These are phyloP conservation scores for Manis javanica DNA, from an alignment of 2,797 vertebrate genomes.

Conservation along the genomic window DNA sequence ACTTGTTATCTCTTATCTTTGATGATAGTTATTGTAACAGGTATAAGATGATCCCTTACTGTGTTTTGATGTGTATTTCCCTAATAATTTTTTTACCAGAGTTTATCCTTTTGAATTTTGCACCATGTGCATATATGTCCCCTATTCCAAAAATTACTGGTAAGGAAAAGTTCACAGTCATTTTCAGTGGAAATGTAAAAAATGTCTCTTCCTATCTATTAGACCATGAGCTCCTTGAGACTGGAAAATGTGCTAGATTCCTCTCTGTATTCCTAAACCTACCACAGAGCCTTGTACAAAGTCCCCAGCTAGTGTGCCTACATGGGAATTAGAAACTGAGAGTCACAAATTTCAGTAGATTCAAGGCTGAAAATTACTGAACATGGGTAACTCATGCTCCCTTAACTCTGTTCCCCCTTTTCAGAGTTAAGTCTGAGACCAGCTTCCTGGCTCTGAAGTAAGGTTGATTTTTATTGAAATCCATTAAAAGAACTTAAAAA, in stretches of 20 bases:
- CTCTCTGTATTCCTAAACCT: constrained; percentile 7
- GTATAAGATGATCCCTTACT: too few relatives aligned
- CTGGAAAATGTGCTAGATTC: constrained; percentile 35
- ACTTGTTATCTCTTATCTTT: too few relatives aligned
- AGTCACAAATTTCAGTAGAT: constrained; percentile 23
- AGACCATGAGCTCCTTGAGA: constrained; percentile 19
- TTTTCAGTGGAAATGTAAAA: constrained; percentile 16
- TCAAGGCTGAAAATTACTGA: constrained; percentile 9
- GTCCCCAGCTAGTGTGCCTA: not conserved
- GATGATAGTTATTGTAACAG: too few relatives aligned
- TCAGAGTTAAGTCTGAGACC: not conserved
- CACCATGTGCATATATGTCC: not conserved
- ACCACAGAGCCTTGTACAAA: not conserved
- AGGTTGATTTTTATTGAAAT: constrained; percentile 51
- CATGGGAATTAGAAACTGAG: constrained; percentile 28
- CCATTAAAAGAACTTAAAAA: constrained; percentile 53
- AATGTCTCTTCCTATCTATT: not conserved
- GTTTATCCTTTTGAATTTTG: constrained; percentile 48
- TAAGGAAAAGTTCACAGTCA: not conserved
- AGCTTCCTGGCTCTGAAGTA: constrained; percentile 8
- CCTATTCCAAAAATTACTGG: constrained; percentile 5
- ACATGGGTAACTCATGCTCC: not conserved
- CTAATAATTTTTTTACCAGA: not conserved
- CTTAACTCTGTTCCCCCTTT: constrained; percentile 9
- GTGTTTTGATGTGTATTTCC: too few relatives aligned